These are phyloP conservation scores for Cinara cedri DNA, from an alignment of 2,888 invertebrate genomes.

Conservation along the genomic window DNA sequence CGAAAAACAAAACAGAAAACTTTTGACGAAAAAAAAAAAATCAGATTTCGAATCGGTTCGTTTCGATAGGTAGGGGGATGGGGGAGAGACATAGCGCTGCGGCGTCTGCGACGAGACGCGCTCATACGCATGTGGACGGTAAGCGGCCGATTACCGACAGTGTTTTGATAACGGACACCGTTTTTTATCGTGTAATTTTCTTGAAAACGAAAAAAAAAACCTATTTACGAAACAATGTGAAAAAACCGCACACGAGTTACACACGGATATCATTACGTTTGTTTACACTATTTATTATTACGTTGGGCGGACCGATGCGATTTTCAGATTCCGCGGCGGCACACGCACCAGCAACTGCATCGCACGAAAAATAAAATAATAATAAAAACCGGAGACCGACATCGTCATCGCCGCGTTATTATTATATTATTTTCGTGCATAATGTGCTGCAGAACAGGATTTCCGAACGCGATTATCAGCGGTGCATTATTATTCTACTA, in stretches of 20 bases:
- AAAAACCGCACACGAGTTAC: too few relatives aligned
- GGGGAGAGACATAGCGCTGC: too few relatives aligned
- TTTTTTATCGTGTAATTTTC: too few relatives aligned
- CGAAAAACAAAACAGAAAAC: not conserved
- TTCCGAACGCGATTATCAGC: conserved; percentile 51
- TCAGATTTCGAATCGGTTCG: too few relatives aligned
- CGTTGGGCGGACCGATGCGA: too few relatives aligned
- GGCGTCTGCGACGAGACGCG: too few relatives aligned
- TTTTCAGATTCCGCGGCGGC: not conserved
- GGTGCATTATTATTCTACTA: not conserved
- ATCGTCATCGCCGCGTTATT: not conserved
- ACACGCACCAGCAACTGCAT: not conserved
- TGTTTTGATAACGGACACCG: not conserved
- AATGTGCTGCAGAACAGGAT: conserved; percentile 35
- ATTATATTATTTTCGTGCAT: not conserved
- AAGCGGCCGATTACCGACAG: not conserved
- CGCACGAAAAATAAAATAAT: not conserved
- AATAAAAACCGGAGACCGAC: not conserved
- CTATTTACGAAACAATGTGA: too few relatives aligned
- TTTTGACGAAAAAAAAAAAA: too few relatives aligned
- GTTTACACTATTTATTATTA: too few relatives aligned
- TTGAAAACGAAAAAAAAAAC: too few relatives aligned
- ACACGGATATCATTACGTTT: too few relatives aligned
- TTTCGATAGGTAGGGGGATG: too few relatives aligned
- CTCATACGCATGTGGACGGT: not conserved